phyloP scores from a whole-genome alignment of 2,113 vertebrate species.

The Phylloscopus trochiloides region DNA sequence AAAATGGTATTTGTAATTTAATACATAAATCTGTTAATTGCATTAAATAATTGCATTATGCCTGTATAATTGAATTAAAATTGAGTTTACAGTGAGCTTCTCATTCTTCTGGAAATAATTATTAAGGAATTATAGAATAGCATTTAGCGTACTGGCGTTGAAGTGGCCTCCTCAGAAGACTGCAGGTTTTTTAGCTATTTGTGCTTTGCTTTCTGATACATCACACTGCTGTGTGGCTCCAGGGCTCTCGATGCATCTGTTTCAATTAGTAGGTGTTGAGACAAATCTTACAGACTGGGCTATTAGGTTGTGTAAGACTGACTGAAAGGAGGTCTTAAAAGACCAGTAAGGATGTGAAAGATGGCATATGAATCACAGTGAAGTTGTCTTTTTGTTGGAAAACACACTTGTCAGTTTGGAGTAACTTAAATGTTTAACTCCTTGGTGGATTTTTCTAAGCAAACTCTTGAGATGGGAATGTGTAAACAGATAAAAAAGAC shows the following conservation, averaged over 20 bases:
- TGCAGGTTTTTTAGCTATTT: not conserved
- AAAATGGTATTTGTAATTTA: not conserved
- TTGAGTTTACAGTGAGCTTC: not conserved
- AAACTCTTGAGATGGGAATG: not conserved
- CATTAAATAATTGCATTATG: not conserved
- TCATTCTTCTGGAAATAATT: not conserved
- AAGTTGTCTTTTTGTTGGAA: not conserved
- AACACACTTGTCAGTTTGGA: not conserved
- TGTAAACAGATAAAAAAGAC: not conserved
- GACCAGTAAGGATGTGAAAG: not conserved
- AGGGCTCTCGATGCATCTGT: not conserved
- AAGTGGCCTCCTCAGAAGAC: not conserved
- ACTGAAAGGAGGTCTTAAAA: not conserved
- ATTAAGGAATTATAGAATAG: not conserved
- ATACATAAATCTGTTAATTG: not conserved
- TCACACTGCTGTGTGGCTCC: not conserved
- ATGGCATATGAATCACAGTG: not conserved
- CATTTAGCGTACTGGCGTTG: not conserved
- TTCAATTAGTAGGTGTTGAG: not conserved
- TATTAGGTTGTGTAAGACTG: not conserved
- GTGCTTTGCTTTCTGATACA: not conserved
- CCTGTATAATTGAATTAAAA: not conserved
- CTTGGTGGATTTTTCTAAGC: not conserved
- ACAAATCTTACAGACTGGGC: fast-evolving
- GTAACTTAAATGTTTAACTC: not conserved